Evolutionary conservation across 2,888 invertebrate genomes (phyloP), one percentile per base, ranked within the genome.

Genomic region (Epinotia ramella): DNA sequence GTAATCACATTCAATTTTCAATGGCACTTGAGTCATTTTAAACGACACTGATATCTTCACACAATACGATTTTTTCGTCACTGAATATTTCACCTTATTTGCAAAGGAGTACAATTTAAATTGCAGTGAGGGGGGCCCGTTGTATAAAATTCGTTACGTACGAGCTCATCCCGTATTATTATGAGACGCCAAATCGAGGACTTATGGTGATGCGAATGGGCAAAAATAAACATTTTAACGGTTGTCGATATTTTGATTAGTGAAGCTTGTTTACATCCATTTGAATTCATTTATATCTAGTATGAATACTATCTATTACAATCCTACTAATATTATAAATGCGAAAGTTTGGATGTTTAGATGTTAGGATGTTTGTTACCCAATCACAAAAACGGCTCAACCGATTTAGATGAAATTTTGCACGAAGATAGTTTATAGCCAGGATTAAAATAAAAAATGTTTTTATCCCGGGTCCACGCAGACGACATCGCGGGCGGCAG

Each of bases 121-220:
- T 40, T 40, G 2, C 11, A n/a, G 0, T 28, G 49, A 11, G 16
- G 4, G 40, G 12, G n/a, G 16, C 7, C 18, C 49, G 53, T 75
- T 71, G 70, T 70, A 71, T 70, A 75, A 75, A 75, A 53, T 53
- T 6, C 64, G 75, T 75, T 75, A 75, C 67, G 73, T 73, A 40
- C 59, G 24, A 59, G 64, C 68, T 73, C 68, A 49, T 68, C 57
- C 68, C 20, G n/a, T 46, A 46, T 57, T 68, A 65, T 60, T n/a
- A 73, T 40, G 65, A 66, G 66, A 74, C 53, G 60, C 66, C 62
- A 63, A 78, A 77, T 79, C 81, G 77, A 78, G 77, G 76, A 76
- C 73, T 77, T 73, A 73, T 79, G 77, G 80, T 56, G 49, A 60
- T 75, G 28, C 4, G 60, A 28, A 70, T 70, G 70, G 40, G 53